Evolutionary conservation across 2,888 invertebrate species (phyloP), one percentile per base, ranked within the genome.

Genomic region (Taphrorychus bicolor): DNA sequence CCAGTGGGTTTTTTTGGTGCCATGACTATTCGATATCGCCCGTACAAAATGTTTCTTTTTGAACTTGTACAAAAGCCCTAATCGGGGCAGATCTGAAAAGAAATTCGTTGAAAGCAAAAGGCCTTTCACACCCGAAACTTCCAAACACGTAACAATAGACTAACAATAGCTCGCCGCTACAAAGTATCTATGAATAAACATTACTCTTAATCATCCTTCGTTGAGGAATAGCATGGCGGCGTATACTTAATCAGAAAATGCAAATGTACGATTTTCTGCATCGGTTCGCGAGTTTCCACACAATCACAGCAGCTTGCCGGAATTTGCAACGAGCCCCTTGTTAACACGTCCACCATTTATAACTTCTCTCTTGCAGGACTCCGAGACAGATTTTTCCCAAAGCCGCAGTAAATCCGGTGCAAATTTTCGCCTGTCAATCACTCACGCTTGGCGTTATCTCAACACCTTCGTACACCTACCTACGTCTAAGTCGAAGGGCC

Each of bases 401-500:
- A 51, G 51, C 51, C 51, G 3, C 3, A 16, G 23, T 22, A 52
- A 52, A 23, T 16, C 52, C 14, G n/a, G 52, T 16, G 16, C 52
- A 40, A 64, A 53, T 64, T 64, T 58, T 57, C 42, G 58, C 64
- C 64, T 64, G 64, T 49, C 64, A 58, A 59, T 64, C 58, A 64
- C 23, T 59, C 58, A 65, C 51, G 41, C 57, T 63, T 58, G 22
- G 42, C 58, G 57, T 65, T 65, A 65, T 65, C 64, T 65, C 19
- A 45, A 45, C 45, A 45, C 45, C 17, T 14, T 5, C 16, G 45
- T 45, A 16, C 45, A 45, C 7, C 32, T 32, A 45, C 45, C 16
- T 45, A 11, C 14, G 45, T 45, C 45, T 45, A 16, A 7, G 32
- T 32, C 32, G 11, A 45, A 16, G 45, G n/a, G n/a, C n/a, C n/a